Base-by-base conservation (phyloP, 2,113 vertebrate genomes). In the Notiomystis cincta region DNA sequence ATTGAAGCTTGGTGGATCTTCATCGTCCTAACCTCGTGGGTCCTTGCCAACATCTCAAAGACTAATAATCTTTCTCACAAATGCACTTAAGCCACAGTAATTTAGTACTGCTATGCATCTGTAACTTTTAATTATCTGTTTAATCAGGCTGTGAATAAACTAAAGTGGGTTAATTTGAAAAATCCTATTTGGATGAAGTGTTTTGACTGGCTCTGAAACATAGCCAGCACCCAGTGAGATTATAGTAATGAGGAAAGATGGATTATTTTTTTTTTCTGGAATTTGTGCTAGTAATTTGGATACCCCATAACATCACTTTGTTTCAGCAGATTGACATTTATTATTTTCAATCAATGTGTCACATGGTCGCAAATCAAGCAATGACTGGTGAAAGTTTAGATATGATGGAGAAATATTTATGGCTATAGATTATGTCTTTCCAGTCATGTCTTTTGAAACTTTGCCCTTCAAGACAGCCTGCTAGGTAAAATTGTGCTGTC, bases 51-150 rank as follows among this genome's bases (percentile, higher is more conserved):
- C 11, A 53, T 83, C 77, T 90, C 81, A 82, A 87, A 71, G 79
- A 67, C 19, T 81, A 95, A 87, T 88, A 93, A 84, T 88, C 66
- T 79, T 91, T 82, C 62, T 75, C 57, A 95, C 25, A 94, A 94
- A 97, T 90, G 85, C 56, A 93, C 89, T 92, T 83, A 92, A 93
- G 70, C 64, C 93, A 33, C 82, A 92, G 75, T 95, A 89, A 97
- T 97, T 97, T 97, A 94, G 66, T 51, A 89, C 24, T 54, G 78
- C 82, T 95, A 83, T 97, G 87, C 89, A 91, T 90, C 95, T 97
- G 87, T 93, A 96, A 95, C 77, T 97, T 98, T 98, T 97, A 98
- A 97, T 98, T 97, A 97, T 97, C 91, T 97, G 44, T 97, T 97
- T 97, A 97, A 97, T 98, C 96, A 97, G 96, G 44, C 89, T 95